phyloP scores from a whole-genome alignment of 2,888 invertebrate species.

The Lissonota sp. region DNA sequence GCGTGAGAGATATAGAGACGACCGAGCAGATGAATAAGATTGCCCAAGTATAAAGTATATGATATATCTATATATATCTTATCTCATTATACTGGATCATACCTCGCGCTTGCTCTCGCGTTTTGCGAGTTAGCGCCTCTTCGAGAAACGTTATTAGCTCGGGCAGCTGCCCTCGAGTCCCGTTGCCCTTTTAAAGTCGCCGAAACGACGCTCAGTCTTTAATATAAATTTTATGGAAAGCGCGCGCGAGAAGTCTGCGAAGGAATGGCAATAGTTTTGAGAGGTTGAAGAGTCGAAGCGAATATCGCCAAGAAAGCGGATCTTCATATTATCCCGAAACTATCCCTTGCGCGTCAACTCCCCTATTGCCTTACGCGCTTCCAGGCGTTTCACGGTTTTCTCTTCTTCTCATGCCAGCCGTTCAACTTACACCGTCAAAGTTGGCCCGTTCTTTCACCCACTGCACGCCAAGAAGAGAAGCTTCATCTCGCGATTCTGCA shows the following conservation, averaged over 20 bases:
- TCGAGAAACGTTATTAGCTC: slow-evolving; percentile 55
- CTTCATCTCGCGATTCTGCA: slow-evolving; percentile 34
- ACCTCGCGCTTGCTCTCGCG: slow-evolving; percentile 25
- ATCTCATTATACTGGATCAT: slow-evolving; percentile 57
- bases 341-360: slow-evolving; percentile 18
- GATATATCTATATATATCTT: slow-evolving; percentile 29
- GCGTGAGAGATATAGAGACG: neutral
- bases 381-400: slow-evolving; percentile 16
- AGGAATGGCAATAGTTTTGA: neutral
- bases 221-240: slow-evolving; percentile 67
- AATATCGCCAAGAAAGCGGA: slow-evolving; percentile 28
- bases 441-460: slow-evolving; percentile 42
- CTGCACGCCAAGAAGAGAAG: slow-evolving; percentile 27
- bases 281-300: slow-evolving; percentile 17
- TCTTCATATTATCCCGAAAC: slow-evolving; percentile 45
- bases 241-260: neutral
- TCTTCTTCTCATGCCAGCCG: slow-evolving; percentile 40
- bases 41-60: slow-evolving; percentile 44
- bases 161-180: slow-evolving; percentile 48
- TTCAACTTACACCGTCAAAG: slow-evolving; percentile 61
- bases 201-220: slow-evolving; percentile 51
- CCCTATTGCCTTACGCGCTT: slow-evolving; percentile 20
- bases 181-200: slow-evolving; percentile 59
- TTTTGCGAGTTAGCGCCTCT: slow-evolving; percentile 61
- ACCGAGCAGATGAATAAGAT: slow-evolving; percentile 45